Base-by-base conservation (phyloP, 2,888 invertebrate genomes). In the Scaeva pyrastri region DNA sequence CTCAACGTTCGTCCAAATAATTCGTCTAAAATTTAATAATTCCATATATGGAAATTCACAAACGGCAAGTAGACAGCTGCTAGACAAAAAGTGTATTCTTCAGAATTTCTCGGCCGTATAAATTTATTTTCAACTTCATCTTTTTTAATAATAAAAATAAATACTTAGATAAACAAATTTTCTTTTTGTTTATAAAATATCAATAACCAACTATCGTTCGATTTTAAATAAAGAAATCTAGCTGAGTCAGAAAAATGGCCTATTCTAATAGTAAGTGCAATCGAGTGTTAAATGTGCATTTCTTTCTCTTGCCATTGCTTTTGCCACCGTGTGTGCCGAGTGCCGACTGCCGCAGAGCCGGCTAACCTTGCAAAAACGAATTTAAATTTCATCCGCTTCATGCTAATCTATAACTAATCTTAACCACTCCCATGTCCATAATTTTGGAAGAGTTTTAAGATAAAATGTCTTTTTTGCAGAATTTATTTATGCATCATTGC, bases 401-500 rank as follows among this genome's bases (percentile, higher is more conserved):
- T 16, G 26, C 12, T 45, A 39, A 71, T 60, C 64, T 72, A 52
- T 8, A 2, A 31, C n/a, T n/a, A n/a, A n/a, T n/a, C n/a, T 55
- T 60, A 60, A 87, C 83, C 83, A 72, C 83, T 83, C 87, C 87
- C 79, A 58, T 82, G 70, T 71, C 64, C 74, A 86, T 68, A 76
- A 8, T 14, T 10, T 6, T 26, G 1, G 16, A 26, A 26, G n/a
- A 23, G 3, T 26, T 16, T 36, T 11, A 36, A 21, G 21, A 21
- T 41, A 7, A 79, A 66, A 50, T 12, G 11, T 23, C 50, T 58
- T 12, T 86, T 87, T 93, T 94, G 77, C 93, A 97, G 97, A 97
- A 93, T 96, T 95, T 93, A 96, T 96, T 93, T 98, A 97, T 93
- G 97, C 99, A 88, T 96, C 98, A 75, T 93, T 99, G 91, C 99